A percentile compares a stretch with the other conserved stretches of the same genome.
These are phyloP conservation scores for Cepaea hortensis DNA, from an alignment of 2,888 invertebrate genomes.

Conservation along the genomic window DNA sequence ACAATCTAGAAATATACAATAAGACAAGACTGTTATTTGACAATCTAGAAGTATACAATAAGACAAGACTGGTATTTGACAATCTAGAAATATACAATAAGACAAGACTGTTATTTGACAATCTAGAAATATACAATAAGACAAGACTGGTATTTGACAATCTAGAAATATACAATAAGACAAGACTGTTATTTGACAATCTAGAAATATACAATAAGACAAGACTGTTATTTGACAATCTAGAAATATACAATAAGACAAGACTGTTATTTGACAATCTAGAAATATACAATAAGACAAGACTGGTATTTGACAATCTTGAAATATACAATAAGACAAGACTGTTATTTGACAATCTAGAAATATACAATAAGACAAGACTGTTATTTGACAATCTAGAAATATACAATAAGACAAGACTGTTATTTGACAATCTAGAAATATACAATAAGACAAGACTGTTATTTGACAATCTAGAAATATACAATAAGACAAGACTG, in stretches of 20 bases:
- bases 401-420: too few relatives aligned
- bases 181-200: not conserved
- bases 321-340: not conserved
- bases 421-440: too few relatives aligned
- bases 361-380: not conserved
- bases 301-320: not conserved
- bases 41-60: too few relatives aligned
- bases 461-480: constrained; percentile 8
- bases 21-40: too few relatives aligned
- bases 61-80: too few relatives aligned
- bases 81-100: constrained; percentile 3
- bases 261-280: not conserved
- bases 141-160: not conserved
- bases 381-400: too few relatives aligned
- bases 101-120: not conserved
- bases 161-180: not conserved
- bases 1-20: too few relatives aligned
- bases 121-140: not conserved
- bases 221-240: too few relatives aligned
- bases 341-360: not conserved
- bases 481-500: not conserved
- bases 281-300: constrained; percentile 1
- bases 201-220: too few relatives aligned
- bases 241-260: too few relatives aligned
- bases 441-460: too few relatives aligned